Evolutionary conservation across 2,113 vertebrate genomes (phyloP).

Genomic region (Misgurnus mizolepis): DNA sequence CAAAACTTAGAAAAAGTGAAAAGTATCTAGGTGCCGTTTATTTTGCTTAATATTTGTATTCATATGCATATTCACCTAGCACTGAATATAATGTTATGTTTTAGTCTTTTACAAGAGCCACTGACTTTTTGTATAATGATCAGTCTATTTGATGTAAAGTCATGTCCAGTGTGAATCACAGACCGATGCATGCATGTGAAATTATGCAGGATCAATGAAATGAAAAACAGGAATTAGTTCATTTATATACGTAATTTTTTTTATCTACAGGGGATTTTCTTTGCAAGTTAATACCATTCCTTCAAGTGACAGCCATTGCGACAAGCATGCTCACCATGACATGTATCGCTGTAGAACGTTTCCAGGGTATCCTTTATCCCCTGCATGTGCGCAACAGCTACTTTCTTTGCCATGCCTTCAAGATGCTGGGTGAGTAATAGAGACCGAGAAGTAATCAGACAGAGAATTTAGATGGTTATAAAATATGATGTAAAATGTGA

Average conservation of each 20-base stretch:
- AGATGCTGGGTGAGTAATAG: constrained; percentile 54
- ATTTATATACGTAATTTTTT: background rate
- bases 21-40: no score
- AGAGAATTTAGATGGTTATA: background rate
- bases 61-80: background rate
- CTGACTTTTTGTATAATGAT: background rate
- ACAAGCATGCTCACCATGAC: constrained; percentile 61
- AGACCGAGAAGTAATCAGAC: background rate
- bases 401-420: constrained; percentile 47
- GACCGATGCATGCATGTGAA: background rate
- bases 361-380: constrained; percentile 60
- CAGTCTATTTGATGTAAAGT: background rate
- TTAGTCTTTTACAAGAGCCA: background rate
- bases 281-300: constrained; percentile 60
- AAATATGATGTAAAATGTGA: background rate
- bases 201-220: background rate
- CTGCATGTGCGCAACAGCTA: constrained; percentile 50
- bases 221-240: constrained; percentile 10
- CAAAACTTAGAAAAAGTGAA: no score
- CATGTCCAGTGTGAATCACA: background rate
- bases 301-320: constrained; percentile 58
- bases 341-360: constrained; percentile 59
- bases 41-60: no score
- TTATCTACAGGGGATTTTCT: constrained; percentile 54
- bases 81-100: background rate